phyloP scores from a whole-genome alignment of 1,140 invertebrate species.

The Yoshiicerus persimilis region DNA sequence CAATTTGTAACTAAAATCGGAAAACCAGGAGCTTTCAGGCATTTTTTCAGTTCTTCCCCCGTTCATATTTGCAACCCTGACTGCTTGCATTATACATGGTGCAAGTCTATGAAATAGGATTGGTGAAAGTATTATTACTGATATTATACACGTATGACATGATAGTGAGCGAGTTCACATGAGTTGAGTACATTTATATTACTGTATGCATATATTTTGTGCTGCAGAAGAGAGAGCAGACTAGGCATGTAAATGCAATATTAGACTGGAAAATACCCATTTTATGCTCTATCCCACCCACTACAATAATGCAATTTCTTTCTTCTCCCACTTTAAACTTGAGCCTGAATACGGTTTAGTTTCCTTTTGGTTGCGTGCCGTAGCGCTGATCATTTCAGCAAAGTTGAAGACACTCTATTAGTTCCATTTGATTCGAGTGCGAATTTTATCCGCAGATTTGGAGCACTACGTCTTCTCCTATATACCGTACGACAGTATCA shows the following conservation, averaged over 20 bases:
- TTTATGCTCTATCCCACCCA: neutral
- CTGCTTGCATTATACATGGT: neutral
- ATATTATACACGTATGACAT: neutral
- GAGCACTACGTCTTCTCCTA: neutral
- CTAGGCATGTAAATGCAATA: neutral
- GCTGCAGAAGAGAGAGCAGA: neutral
- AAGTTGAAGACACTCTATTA: constrained; percentile 10
- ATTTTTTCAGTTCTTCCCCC: no score
- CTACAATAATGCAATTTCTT: constrained; percentile 17
- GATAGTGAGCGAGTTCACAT: neutral
- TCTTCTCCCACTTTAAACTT: neutral
- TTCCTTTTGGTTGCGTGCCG: neutral
- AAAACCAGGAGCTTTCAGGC: no score
- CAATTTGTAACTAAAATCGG: no score
- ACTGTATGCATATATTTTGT: neutral
- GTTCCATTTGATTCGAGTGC: neutral
- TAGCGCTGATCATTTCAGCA: neutral
- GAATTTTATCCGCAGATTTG: neutral
- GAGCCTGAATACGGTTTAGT: neutral
- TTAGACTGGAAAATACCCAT: neutral
- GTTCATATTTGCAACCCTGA: no score
- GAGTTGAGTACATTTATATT: neutral
- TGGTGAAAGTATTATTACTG: neutral
- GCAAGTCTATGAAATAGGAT: neutral
- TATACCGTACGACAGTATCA: neutral